These are phyloP conservation scores for Dynastes tityus DNA, from an alignment of 2,888 invertebrate genomes.

Conservation along the genomic window DNA sequence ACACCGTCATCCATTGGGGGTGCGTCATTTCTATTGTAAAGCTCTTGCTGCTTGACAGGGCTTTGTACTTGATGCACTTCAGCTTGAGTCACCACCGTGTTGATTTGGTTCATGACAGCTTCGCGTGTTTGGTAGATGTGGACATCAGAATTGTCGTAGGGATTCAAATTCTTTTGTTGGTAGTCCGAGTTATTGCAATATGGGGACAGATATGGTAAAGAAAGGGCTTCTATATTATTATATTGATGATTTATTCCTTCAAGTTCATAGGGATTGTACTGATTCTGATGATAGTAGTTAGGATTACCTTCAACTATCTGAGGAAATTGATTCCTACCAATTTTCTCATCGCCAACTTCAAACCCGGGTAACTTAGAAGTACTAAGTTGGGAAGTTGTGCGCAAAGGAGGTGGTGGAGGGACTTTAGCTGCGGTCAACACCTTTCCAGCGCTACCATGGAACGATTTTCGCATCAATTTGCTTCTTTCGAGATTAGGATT, in stretches of 20 bases:
- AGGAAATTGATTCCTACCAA: slow-evolving; percentile 71
- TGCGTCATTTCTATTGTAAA: slow-evolving; percentile 57
- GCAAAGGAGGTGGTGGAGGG: slow-evolving; percentile 87
- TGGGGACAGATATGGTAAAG: slow-evolving; percentile 72
- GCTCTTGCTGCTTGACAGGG: slow-evolving; percentile 74
- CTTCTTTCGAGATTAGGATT: slow-evolving; percentile 90
- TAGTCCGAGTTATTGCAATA: slow-evolving; percentile 16
- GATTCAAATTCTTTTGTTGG: slow-evolving; percentile 21
- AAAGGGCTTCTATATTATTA: slow-evolving; percentile 72
- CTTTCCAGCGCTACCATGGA: slow-evolving; percentile 88
- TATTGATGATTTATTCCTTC: slow-evolving; percentile 23
- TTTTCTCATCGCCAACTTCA: slow-evolving; percentile 72
- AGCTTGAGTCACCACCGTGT: slow-evolving; percentile 86
- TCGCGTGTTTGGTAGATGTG: slow-evolving; percentile 58
- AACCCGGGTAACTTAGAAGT: slow-evolving; percentile 76
- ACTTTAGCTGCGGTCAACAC: slow-evolving; percentile 88
- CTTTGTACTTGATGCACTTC: slow-evolving; percentile 90
- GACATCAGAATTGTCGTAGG: slow-evolving; percentile 44
- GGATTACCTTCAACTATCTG: slow-evolving; percentile 64
- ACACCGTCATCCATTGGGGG: slow-evolving; percentile 72
- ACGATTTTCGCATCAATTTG: slow-evolving; percentile 91
- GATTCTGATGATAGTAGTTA: slow-evolving; percentile 57
- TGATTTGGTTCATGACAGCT: slow-evolving; percentile 51
- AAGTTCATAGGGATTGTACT: slow-evolving; percentile 57
- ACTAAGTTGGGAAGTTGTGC: slow-evolving; percentile 89